Evolutionary conservation across 2,113 vertebrate genomes (phyloP), one percentile per base, ranked within the genome.

Genomic region (Tinamus guttatus): DNA sequence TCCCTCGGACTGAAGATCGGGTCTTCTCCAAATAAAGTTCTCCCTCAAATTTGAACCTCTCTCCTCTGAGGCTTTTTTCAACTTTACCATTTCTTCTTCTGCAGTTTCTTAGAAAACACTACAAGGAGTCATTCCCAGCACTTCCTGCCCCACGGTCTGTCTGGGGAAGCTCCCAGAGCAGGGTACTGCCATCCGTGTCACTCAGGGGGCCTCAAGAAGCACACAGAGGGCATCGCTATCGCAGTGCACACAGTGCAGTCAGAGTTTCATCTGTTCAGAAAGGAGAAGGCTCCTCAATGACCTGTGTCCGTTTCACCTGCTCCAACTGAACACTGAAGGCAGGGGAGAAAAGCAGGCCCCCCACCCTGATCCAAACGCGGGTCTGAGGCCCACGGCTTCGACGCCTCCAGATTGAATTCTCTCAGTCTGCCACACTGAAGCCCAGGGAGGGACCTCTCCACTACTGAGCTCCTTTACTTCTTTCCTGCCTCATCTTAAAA

Each of bases 1-100:
- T 32, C 83, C n/a, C 59, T 89, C 60, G 60, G n/a, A 28, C 69
- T 45, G 41, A 80, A 86, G 74, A 93, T 7, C 67, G 74, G 70
- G 47, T 9, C 36, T 17, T 1, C 78, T 91, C 77, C 36, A 81
- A 91, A 93, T 27, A 71, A 79, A 78, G 63, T 11, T 56, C 52
- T 36, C 22, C 25, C 58, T 79, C 54, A 43, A 19, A 77, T 54
- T 58, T n/a, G 75, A 52, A 63, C 30, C 19, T 28, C 36, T 73
- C 20, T 81, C 56, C 64, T 62, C 56, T 12, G 76, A 67, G 54
- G n/a, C 43, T 91, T 85, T 87, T 84, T 60, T 80, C 36, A 19
- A 80, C 7, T 82, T 92, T 12, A 21, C 24, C 49, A 45, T 40
- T 91, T 59, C 54, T 85, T 70, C 59, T 56, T 88, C 88, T 81